Evolutionary conservation across 2,888 invertebrate genomes (phyloP), one percentile per base, ranked within the genome.

Genomic region (Gymnoscelis rufifasciata): DNA sequence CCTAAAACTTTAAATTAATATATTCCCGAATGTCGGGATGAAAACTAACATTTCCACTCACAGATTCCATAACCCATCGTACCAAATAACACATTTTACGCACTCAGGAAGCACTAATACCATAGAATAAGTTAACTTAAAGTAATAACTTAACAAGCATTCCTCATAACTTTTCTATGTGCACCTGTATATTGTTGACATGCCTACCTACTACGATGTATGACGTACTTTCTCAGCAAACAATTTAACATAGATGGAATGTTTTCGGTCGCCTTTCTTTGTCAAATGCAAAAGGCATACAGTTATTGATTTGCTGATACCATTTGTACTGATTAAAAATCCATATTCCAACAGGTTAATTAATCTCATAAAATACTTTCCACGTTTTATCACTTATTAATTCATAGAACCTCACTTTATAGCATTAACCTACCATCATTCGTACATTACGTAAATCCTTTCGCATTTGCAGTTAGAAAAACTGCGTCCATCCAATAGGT

Each of bases 131-230:
- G 19, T 19, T 19, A 35, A 35, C 15, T 55, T 12, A 41, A n/a
- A 38, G 28, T 38, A 14, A 36, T 38, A 60, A 55, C 52, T 56
- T 53, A n/a, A 43, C 46, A 42, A 46, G 30, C 52, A 56, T 56
- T 49, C 44, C 44, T 28, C 39, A 55, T 55, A 55, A 45, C 52
- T 60, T 51, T 57, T 60, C 62, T 62, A 52, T 54, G 51, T 54
- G 57, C 66, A 65, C 60, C 62, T 68, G 68, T 60, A 49, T 43
- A 54, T 49, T 59, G 53, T 55, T 57, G 50, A 55, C 49, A 50
- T 40, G n/a, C n/a, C n/a, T n/a, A n/a, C n/a, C n/a, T n/a, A 47
- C 37, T 23, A 31, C 29, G 24, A n/a, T 23, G 38, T 41, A 29
- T 59, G 54, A 59, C 54, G 55, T 43, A 12, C 37, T 51, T 6